Base-by-base conservation (phyloP, 2,888 invertebrate genomes). In the Conops quadrifasciatus region DNA sequence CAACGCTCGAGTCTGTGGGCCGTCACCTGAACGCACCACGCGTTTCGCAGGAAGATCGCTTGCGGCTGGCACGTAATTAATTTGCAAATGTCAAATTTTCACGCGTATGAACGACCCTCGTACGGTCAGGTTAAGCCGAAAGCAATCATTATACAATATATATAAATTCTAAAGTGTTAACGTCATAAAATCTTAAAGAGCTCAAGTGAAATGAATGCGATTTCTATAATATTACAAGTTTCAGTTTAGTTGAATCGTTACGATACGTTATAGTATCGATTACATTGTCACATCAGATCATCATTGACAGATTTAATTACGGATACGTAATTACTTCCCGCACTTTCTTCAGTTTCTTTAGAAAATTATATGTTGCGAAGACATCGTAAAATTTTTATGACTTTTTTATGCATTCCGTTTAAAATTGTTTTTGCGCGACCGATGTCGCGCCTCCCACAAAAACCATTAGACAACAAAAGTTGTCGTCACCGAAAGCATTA, bases 51-150 rank as follows among this genome's bases (percentile, higher is more conserved):
- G 59, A 67, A 28, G 59, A 58, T 64, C 49, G 64, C 53, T 68
- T 73, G 73, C 62, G 68, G 73, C 65, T 73, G 71, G 71, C 73
- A 69, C 65, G 73, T 71, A 73, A 73, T 73, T 73, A 73, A 73
- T 71, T 72, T 73, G 68, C 62, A 43, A 60, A 62, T 51, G 62
- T 68, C 68, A 51, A 68, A 45, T 24, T 59, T 59, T 59, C 47
- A 45, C 67, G n/a, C n/a, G n/a, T n/a, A n/a, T n/a, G n/a, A n/a
- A 47, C 53, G 58, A 3, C 24, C 26, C 2, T 28, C 36, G 9
- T 36, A 36, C 36, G 36, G 58, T 24, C 16, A 26, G 5, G 24
- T 24, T 4, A 58, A 26, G 24, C 28, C 26, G 26, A 15, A 58
- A 28, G 58, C 26, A 58, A 58, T 28, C 16, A 58, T 58, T 58